Percentiles rank a stretch among this genome's conserved stretches.
phyloP scores from a whole-genome alignment of 2,113 vertebrate species.

The Phaethon lepturus region DNA sequence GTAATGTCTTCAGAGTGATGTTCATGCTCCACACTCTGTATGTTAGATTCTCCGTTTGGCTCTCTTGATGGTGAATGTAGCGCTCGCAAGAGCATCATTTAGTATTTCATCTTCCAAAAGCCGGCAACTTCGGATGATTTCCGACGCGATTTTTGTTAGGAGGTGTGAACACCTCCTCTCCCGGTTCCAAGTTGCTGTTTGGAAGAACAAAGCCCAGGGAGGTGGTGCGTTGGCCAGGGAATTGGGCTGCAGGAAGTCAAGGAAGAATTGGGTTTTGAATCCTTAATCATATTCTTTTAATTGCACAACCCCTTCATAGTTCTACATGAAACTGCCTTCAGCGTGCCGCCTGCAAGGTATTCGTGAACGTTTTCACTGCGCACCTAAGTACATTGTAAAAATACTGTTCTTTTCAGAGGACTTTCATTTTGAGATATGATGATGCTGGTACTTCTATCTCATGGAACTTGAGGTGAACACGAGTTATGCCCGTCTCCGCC shows the following conservation, averaged over 20 bases:
- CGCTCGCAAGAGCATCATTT: not conserved
- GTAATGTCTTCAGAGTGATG: not conserved
- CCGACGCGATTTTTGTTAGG: not conserved
- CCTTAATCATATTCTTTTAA: not conserved
- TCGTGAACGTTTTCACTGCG: accelerated
- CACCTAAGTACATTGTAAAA: not conserved
- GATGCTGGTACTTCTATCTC: not conserved
- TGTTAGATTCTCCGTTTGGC: not conserved
- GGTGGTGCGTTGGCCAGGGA: accelerated
- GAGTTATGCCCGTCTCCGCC: not conserved
- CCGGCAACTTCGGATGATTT: not conserved
- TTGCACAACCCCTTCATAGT: not conserved
- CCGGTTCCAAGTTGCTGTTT: not conserved
- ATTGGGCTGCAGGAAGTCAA: not conserved
- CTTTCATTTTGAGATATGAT: not conserved
- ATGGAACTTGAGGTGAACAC: accelerated
- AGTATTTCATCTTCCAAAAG: not conserved
- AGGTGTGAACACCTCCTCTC: not conserved
- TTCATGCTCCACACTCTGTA: accelerated
- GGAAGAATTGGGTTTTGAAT: not conserved
- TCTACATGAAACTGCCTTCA: not conserved
- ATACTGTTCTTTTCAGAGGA: not conserved
- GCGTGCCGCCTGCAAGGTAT: not conserved
- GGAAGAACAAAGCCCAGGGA: not conserved
- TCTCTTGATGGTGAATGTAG: not conserved